These are phyloP conservation scores for Pyralis farinalis DNA, from an alignment of 2,888 invertebrate genomes.

Conservation along the genomic window DNA sequence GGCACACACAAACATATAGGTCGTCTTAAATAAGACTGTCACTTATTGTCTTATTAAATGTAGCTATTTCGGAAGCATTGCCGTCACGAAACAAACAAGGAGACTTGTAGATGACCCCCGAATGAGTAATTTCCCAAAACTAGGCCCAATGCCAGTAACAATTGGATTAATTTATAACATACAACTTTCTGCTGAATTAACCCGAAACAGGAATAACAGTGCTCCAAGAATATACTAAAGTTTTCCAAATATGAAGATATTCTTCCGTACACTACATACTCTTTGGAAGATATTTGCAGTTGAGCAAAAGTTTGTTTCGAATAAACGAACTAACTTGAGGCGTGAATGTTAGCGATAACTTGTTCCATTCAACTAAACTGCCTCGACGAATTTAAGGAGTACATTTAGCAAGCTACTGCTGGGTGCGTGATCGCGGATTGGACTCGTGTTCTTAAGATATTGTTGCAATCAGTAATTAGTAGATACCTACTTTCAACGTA, in stretches of 20 bases:
- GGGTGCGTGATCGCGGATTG: no score
- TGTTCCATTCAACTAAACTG: neutral
- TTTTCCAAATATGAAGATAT: conserved; percentile 17
- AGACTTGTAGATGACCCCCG: conserved; percentile 5
- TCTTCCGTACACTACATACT: no score
- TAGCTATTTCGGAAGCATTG: neutral
- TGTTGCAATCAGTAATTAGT: no score
- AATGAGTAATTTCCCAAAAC: conserved; percentile 13
- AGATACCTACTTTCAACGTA: no score
- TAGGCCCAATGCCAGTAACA: conserved; percentile 8
- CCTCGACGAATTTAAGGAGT: no score
- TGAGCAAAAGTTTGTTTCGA: conserved; percentile 13
- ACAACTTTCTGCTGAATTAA: conserved; percentile 16
- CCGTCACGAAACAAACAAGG: conserved; percentile 9
- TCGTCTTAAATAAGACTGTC: no score
- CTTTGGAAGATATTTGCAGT: conserved; percentile 20
- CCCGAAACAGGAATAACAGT: conserved; percentile 12
- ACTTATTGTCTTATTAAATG: no score
- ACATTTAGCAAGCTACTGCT: no score
- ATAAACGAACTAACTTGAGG: conserved; percentile 12
- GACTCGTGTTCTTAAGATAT: no score
- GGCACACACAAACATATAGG: no score
- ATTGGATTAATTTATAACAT: conserved; percentile 16
- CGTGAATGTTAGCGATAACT: conserved; percentile 12
- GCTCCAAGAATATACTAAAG: conserved; percentile 13